phyloP scores from a whole-genome alignment of 1,140 invertebrate genomes.

The Diorhabda carinulata region DNA sequence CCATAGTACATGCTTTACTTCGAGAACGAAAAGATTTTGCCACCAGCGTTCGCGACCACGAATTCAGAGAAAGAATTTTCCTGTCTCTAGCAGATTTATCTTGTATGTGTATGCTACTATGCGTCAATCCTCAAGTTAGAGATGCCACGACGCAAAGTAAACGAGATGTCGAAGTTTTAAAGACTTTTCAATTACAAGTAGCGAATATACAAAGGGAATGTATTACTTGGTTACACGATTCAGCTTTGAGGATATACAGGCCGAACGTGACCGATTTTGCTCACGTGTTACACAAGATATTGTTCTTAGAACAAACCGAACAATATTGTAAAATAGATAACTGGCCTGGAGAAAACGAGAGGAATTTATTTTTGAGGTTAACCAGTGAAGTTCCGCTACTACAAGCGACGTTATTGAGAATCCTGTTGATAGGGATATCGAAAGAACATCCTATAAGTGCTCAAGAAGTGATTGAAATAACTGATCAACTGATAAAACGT shows the following conservation, averaged over 20 bases:
- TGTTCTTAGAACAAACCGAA: constrained; percentile 80
- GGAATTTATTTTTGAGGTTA: constrained; percentile 71
- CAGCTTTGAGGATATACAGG: constrained; percentile 70
- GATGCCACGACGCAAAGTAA: constrained; percentile 61
- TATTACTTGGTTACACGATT: constrained; percentile 80
- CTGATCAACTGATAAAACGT: constrained; percentile 78
- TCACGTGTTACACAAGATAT: constrained; percentile 79
- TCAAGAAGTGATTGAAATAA: constrained; percentile 79
- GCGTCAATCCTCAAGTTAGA: constrained; percentile 71
- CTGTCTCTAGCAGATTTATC: constrained; percentile 79
- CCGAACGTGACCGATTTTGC: constrained; percentile 70
- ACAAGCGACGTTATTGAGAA: constrained; percentile 75
- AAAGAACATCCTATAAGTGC: constrained; percentile 80
- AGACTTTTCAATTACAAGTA: constrained; percentile 50
- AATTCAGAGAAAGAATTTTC: constrained; percentile 80
- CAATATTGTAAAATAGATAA: constrained; percentile 89
- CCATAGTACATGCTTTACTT: constrained; percentile 68
- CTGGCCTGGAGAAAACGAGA: constrained; percentile 87
- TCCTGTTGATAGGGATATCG: constrained; percentile 79
- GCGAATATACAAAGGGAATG: constrained; percentile 77
- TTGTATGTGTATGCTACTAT: constrained; percentile 78
- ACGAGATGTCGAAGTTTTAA: constrained; percentile 52
- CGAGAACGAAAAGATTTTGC: constrained; percentile 57
- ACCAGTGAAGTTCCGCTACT: constrained; percentile 83
- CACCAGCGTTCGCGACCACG: constrained; percentile 54